Percentiles rank a stretch among this genome's conserved stretches.
Evolutionary conservation across 2,888 invertebrate species (phyloP).

Genomic region (Muschampia plurimacula): DNA sequence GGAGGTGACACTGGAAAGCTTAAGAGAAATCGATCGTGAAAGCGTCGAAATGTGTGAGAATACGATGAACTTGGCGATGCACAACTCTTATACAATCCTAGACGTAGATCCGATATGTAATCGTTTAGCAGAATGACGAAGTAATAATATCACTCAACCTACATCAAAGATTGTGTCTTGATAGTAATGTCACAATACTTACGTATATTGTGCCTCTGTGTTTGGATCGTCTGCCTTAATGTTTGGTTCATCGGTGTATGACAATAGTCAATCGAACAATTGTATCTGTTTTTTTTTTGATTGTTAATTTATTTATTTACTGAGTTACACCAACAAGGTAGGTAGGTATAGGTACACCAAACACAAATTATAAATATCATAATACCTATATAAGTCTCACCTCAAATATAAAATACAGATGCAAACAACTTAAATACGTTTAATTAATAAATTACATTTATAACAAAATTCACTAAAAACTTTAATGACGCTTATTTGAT

Average conservation of each 20-base stretch:
- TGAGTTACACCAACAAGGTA: too few species aligned
- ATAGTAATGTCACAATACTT: not conserved
- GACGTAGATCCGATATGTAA: constrained; percentile 26
- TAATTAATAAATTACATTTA: too few species aligned
- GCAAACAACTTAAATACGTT: too few species aligned
- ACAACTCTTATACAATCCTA: constrained; percentile 36
- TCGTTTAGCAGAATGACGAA: not conserved
- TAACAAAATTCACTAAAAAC: too few species aligned
- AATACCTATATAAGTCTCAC: too few species aligned
- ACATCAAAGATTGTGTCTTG: not conserved
- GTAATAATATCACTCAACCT: not conserved
- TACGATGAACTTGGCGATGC: constrained; percentile 45
- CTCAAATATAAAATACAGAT: too few species aligned
- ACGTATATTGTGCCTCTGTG: not conserved
- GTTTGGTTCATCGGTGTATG: not conserved
- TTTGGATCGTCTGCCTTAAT: not conserved
- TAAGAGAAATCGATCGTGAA: constrained; percentile 75
- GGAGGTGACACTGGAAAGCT: constrained; percentile 46
- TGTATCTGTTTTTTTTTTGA: too few species aligned
- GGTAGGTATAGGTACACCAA: too few species aligned
- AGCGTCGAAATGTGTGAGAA: constrained; percentile 70
- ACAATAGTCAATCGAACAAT: too few species aligned
- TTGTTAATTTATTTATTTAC: too few species aligned
- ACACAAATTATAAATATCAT: too few species aligned
- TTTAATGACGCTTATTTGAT: too few species aligned